Percentiles rank a stretch among this genome's conserved stretches.
phyloP scores from a whole-genome alignment of 2,797 vertebrate genomes.

The Odontamblyopus lacepedii region DNA sequence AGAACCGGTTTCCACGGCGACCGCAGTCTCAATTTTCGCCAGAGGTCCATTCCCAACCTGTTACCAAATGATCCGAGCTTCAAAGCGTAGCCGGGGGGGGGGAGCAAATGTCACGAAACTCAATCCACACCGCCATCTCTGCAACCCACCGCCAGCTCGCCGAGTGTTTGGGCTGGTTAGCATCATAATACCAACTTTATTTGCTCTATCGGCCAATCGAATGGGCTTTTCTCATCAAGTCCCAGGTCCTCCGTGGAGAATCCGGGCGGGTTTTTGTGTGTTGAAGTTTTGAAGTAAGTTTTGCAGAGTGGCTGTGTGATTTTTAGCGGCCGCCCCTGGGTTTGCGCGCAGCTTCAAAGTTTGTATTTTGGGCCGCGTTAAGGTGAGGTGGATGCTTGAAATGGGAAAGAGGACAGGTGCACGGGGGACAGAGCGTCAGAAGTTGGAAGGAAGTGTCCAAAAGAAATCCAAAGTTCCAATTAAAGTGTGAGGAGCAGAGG shows the following conservation, averaged over 20 bases:
- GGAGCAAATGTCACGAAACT: conserved; percentile 88
- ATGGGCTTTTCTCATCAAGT: conserved; percentile 34
- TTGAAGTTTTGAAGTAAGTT: conserved; percentile 60
- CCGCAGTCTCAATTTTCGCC: conserved; percentile 90
- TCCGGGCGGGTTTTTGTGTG: conserved; percentile 42
- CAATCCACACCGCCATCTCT: conserved; percentile 71
- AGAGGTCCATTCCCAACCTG: conserved; percentile 91
- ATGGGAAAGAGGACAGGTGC: conserved; percentile 49
- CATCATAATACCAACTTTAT: conserved; percentile 1
- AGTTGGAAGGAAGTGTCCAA: conserved; percentile 1
- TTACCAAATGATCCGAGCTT: conserved; percentile 92
- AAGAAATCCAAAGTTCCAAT: neutral
- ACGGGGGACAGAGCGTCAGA: conserved; percentile 12
- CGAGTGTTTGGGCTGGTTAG: conserved; percentile 15
- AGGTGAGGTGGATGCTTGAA: conserved; percentile 59
- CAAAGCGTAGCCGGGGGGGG: conserved; percentile 77
- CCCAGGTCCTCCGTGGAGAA: conserved; percentile 43
- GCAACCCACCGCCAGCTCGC: conserved; percentile 31
- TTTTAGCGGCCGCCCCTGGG: conserved; percentile 74
- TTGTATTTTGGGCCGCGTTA: conserved; percentile 63
- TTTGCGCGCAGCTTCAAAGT: conserved; percentile 76
- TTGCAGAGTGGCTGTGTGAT: conserved; percentile 43
- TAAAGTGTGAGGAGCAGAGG: neutral
- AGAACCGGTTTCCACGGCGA: conserved; percentile 83
- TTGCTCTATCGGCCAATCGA: conserved; percentile 12